Conservation (phyloP, 2,888 invertebrate species). For the Chymomyza amoena region DNA sequence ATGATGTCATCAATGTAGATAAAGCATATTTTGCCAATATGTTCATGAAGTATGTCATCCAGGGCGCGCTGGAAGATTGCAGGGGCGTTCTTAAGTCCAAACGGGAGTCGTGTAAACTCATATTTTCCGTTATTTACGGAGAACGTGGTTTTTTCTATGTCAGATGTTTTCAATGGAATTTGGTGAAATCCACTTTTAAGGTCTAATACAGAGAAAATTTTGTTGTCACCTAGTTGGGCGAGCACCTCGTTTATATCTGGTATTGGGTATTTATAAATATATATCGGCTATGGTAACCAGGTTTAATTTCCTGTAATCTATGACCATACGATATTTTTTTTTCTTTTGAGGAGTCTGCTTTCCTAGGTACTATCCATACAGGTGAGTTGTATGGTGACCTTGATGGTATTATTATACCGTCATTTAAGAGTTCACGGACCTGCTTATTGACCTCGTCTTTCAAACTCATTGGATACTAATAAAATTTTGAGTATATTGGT, state of each 20-base stretch:
- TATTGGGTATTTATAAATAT: slow-evolving; percentile 27
- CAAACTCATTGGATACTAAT: slow-evolving; percentile 20
- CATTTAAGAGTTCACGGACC: slow-evolving; percentile 12
- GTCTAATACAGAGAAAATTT: slow-evolving; percentile 20
- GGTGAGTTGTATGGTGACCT: slow-evolving; percentile 17
- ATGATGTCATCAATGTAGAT: slow-evolving; percentile 40
- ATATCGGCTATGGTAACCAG: slow-evolving; percentile 21
- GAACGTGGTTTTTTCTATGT: slow-evolving; percentile 24
- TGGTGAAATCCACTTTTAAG: slow-evolving; percentile 24
- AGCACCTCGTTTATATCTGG: slow-evolving; percentile 25
- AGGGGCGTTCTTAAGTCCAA: slow-evolving; percentile 18
- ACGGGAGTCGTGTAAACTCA: slow-evolving; percentile 24
- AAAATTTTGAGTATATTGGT: slow-evolving; percentile 24
- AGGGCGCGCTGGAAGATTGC: slow-evolving; percentile 23
- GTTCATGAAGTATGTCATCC: slow-evolving; percentile 27
- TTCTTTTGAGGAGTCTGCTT: neutral
- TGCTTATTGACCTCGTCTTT: slow-evolving; percentile 23
- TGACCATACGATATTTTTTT: slow-evolving; percentile 17
- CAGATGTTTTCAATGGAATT: slow-evolving; percentile 11
- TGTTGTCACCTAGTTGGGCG: slow-evolving; percentile 17
- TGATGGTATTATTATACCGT: slow-evolving; percentile 28
- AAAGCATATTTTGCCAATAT: slow-evolving; percentile 25
- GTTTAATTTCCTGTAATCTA: slow-evolving; percentile 28
- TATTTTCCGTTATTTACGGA: slow-evolving; percentile 25
- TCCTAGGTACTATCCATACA: slow-evolving; percentile 14